Evolutionary conservation across 2,797 vertebrate species (phyloP), one percentile per base, ranked within the genome.

Genomic region (Hemibagrus guttatus): DNA sequence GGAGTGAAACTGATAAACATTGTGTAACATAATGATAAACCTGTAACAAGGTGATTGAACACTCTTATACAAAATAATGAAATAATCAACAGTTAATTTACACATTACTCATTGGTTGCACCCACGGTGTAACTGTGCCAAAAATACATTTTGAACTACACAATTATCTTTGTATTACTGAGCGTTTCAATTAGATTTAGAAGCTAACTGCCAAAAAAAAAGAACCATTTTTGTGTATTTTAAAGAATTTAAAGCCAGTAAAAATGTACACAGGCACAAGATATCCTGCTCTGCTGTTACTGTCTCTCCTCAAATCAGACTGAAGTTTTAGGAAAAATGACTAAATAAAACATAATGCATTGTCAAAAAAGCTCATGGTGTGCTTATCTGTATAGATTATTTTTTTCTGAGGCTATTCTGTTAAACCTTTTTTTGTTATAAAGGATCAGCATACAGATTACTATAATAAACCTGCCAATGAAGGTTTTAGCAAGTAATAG

Each of bases 41-140:
- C 4, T 4, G 21, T 49, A 61, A 58, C n/a, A 68, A 79, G 26
- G 58, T 84, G 82, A 87, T 87, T 84, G 68, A 84, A 76, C n/a
- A 71, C 35, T 31, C 16, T 71, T 79, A n/a, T 58, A 74, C 66
- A 69, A n/a, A 13, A 16, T 58, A 16, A 59, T n/a, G 59, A 66
- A 66, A 6, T 52, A 66, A 66, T 28, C 9, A 35, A 74, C 52
- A 75, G n/a, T 61, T 3, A 54, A 17, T 82, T 64, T 56, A 66
- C 1, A 31, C 11, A 56, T 86, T 83, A 87, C 28, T 86, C 71
- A 87, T 4, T 66, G 69, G 69, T 66, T 75, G 81, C 31, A 83
- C 26, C 59, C 81, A 82, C 12, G 28, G 59, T 76, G 59, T 31
- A 72, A 81, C n/a, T 72, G 54, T 49, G 54, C 26, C 28, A 17